These are phyloP conservation scores for Ornithoptera priamus DNA, from an alignment of 2,888 invertebrate species.

Conservation along the genomic window DNA sequence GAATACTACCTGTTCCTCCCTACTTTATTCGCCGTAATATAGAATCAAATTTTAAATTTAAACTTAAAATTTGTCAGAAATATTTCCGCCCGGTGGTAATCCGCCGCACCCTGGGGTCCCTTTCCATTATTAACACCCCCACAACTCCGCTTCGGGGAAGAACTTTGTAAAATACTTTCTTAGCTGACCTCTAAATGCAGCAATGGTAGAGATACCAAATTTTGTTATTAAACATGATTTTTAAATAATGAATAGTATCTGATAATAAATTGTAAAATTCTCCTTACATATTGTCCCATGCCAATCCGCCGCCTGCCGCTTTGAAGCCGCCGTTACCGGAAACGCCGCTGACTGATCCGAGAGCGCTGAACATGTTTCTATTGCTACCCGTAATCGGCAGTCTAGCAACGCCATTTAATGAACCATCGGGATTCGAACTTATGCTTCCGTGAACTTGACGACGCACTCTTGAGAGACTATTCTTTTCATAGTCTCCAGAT, in stretches of 20 bases:
- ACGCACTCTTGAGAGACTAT: neutral
- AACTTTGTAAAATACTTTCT: too few species aligned
- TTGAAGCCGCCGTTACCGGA: constrained; percentile 36
- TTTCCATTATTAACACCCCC: too few species aligned
- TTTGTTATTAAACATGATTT: neutral
- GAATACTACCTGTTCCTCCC: too few species aligned
- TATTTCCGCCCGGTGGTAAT: too few species aligned
- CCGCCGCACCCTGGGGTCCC: too few species aligned
- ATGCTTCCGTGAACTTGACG: neutral
- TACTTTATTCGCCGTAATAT: too few species aligned
- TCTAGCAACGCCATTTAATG: constrained; percentile 36
- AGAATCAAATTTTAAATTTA: too few species aligned
- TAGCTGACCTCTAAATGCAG: too few species aligned
- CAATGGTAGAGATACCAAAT: too few species aligned
- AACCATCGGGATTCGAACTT: constrained; percentile 38
- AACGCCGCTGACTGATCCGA: constrained; percentile 34
- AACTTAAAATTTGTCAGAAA: too few species aligned
- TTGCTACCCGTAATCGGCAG: constrained; percentile 37
- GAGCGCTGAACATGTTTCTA: constrained; percentile 38
- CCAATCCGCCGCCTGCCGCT: constrained; percentile 42
- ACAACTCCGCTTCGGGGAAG: too few species aligned
- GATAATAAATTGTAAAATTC: neutral
- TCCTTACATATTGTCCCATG: constrained; percentile 46
- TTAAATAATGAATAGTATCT: neutral
- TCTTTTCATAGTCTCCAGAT: neutral